Base-by-base conservation (phyloP, 1,140 invertebrate species). In the Theocolax elegans region DNA sequence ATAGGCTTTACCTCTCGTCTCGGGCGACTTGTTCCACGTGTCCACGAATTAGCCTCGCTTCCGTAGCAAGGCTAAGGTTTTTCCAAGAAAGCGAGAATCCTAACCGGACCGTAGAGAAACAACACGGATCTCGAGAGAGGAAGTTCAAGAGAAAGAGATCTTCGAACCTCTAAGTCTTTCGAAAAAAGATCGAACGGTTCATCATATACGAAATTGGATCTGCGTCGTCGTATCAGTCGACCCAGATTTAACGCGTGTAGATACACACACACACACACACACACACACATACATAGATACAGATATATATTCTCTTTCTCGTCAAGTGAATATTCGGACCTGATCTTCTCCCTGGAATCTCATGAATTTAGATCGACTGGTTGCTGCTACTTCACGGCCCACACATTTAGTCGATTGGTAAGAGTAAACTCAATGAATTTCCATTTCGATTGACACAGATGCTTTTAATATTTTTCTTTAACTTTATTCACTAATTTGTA, bases 201-300 rank as follows among this genome's bases (percentile, higher is more conserved):
- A 46, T 56, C 53, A 67, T 35, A n/a, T n/a, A 25, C 44, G 59
- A 53, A 69, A 69, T 69, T 69, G 59, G 49, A 68, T 68, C 46
- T 13, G 35, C 29, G 38, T 15, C 29, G 38, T 15, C 4, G 48
- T 53, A 54, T 62, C 58, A 44, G 60, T 1, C 42, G 67, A 64
- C 67, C 67, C 31, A 70, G 40, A 70, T 70, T 64, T 49, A 40
- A 38, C 67, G 42, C 40, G 19, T 27, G n/a, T n/a, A n/a, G n/a
- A n/a, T n/a, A n/a, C n/a, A n/a, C n/a, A n/a, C n/a, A n/a, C n/a
- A n/a, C n/a, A n/a, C n/a, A n/a, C n/a, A n/a, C n/a, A n/a, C n/a
- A n/a, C n/a, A n/a, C n/a, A n/a, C n/a, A n/a, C n/a, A n/a, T n/a
- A n/a, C n/a, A n/a, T n/a, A n/a, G n/a, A n/a, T n/a, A n/a, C n/a